Percentiles rank a stretch among this genome's conserved stretches.
Evolutionary conservation across 2,888 invertebrate genomes (phyloP).

Genomic region (Cheilosia vernalis): DNA sequence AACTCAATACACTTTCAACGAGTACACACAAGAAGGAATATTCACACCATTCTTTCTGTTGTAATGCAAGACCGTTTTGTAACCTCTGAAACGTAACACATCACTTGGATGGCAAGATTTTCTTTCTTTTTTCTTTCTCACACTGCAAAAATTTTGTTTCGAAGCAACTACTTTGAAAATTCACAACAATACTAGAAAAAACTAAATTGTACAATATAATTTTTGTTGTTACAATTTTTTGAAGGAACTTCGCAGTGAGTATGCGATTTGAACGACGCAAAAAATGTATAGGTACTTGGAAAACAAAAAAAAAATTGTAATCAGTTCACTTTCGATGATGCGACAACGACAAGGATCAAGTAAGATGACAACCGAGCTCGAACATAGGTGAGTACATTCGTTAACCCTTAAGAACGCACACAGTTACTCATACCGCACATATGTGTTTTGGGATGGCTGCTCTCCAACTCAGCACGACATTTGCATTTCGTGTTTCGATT

Average conservation of each 20-base stretch:
- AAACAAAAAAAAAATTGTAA: slow-evolving; percentile 25
- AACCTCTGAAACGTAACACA: slow-evolving; percentile 59
- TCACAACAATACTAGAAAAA: slow-evolving; percentile 2
- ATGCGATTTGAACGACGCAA: slow-evolving; percentile 26
- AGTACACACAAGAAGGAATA: slow-evolving; percentile 26
- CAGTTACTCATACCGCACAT: slow-evolving; percentile 34
- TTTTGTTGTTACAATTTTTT: slow-evolving; percentile 21
- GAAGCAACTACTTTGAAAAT: slow-evolving; percentile 2
- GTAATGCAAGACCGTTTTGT: slow-evolving; percentile 68
- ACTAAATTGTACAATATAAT: neutral
- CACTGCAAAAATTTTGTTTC: slow-evolving; percentile 14
- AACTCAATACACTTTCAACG: slow-evolving; percentile 35
- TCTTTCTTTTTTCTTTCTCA: slow-evolving; percentile 14
- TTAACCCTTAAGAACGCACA: slow-evolving; percentile 40
- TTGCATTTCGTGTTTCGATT: slow-evolving; percentile 24
- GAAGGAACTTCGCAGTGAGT: slow-evolving; percentile 41
- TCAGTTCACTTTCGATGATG: slow-evolving; percentile 70
- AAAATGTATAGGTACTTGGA: slow-evolving; percentile 9
- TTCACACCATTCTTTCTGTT: slow-evolving; percentile 69
- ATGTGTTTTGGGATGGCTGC: slow-evolving; percentile 8
- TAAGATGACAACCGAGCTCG: slow-evolving; percentile 56
- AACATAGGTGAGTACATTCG: slow-evolving; percentile 48
- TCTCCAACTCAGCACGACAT: slow-evolving; percentile 32
- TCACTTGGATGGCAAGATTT: slow-evolving; percentile 34
- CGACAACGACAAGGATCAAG: slow-evolving; percentile 57